A percentile compares a stretch with the other conserved stretches of the same genome.
These are phyloP conservation scores for Balearica regulorum DNA, from an alignment of 2,797 vertebrate species.

Conservation along the genomic window DNA sequence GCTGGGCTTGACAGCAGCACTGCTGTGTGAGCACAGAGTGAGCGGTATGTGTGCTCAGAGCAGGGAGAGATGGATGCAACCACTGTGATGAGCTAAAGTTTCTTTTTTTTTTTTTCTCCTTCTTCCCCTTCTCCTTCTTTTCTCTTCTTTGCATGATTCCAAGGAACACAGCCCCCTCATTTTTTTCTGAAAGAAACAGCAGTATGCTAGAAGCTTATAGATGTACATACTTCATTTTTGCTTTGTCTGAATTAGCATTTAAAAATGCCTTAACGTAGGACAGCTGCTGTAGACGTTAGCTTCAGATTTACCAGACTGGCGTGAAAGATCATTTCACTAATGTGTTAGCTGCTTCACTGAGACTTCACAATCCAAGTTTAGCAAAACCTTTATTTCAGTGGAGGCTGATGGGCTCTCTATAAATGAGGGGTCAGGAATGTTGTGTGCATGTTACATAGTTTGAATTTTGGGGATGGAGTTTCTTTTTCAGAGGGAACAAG, in stretches of 20 bases:
- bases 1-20: background rate
- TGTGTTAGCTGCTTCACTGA: slow-evolving; percentile 13
- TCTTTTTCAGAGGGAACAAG: background rate
- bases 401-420: background rate
- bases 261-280: slow-evolving; percentile 15
- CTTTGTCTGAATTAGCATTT: slow-evolving; percentile 53
- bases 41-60: background rate
- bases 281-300: slow-evolving; percentile 36
- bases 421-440: background rate
- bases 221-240: background rate
- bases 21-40: background rate
- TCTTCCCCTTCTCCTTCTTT: fast-evolving
- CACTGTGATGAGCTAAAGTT: background rate
- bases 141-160: background rate
- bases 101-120: too few species aligned
- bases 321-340: slow-evolving; percentile 45
- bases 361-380: slow-evolving; percentile 21
- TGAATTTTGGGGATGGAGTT: background rate
- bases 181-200: background rate
- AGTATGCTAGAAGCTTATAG: background rate
- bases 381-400: background rate
- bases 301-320: slow-evolving; percentile 11
- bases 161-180: background rate
- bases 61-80: background rate
- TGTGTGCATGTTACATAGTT: background rate